Evolutionary conservation across 1,140 invertebrate species (phyloP), one percentile per base, ranked within the genome.

Genomic region (Trichonephila inaurata): DNA sequence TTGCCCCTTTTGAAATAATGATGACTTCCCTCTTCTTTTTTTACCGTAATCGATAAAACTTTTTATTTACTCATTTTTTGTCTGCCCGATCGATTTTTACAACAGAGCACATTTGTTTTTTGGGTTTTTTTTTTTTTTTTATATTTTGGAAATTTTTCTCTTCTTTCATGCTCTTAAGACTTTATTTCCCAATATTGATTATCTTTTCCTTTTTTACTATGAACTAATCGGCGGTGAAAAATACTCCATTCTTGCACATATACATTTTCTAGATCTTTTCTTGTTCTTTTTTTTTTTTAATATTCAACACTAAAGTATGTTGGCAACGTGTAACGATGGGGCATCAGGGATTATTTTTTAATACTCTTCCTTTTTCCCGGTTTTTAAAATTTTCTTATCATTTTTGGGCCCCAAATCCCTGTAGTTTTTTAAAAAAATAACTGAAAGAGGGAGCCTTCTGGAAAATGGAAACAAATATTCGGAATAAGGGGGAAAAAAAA

Each of bases 121-220:
- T n/a, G n/a, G n/a, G 14, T 62, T 62, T 40, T 64, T 61, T 64
- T 18, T 16, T 89, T 33, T 89, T 72, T 7, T 14, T 69, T 14
- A 72, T 44, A 28, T 69, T 51, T 81, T 81, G 40, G 18, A 5
- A 51, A 51, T 6, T 51, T 51, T 1, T 10, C 44, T 51, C 51
- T n/a, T 4, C n/a, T 12, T 12, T 19, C 3, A 16, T 28, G 12
- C 16, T 40, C 33, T 18, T 16, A 77, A 33, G 69, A 6, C 87
- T 89, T 82, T 24, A 91, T 91, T 91, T 40, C n/a, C 89, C 19
- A 91, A 91, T 91, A 91, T 91, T 82, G 89, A 91, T 91, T 91
- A 91, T 91, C 58, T 82, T 91, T 82, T 28, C 58, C 89, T n/a
- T 82, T 91, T 58, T 82, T 91, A 82, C 82, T 91, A 82, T 91